Percentiles rank a stretch among this genome's conserved stretches.
Conservation (phyloP, 1,140 invertebrate species). For the Cotesia vestalis region DNA sequence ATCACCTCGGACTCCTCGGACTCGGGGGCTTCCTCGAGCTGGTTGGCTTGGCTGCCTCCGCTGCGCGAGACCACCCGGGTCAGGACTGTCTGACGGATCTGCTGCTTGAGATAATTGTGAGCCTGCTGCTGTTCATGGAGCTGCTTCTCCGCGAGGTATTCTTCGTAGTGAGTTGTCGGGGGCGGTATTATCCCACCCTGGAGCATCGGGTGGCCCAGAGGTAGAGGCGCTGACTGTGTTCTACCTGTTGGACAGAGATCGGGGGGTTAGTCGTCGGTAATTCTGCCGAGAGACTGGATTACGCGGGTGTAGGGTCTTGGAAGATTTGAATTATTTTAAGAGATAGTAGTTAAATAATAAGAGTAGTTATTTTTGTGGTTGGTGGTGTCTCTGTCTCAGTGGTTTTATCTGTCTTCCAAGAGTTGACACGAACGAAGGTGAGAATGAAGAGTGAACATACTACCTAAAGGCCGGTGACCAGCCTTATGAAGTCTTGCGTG, state of each 20-base stretch:
- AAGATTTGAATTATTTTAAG: conserved; percentile 1
- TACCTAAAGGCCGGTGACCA: conserved; percentile 82
- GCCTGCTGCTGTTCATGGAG: conserved; percentile 70
- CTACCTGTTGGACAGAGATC: conserved; percentile 61
- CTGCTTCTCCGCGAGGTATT: conserved; percentile 70
- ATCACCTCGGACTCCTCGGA: conserved; percentile 77
- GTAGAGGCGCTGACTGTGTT: conserved; percentile 93
- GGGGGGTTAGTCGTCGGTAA: neutral
- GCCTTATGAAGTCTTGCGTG: conserved; percentile 80
- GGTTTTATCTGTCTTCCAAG: conserved; percentile 25
- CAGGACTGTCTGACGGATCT: conserved; percentile 89
- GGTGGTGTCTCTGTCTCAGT: neutral
- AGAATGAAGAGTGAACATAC: conserved; percentile 62
- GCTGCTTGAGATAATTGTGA: conserved; percentile 83
- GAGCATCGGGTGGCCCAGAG: conserved; percentile 92
- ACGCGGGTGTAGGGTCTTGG: conserved; percentile 13
- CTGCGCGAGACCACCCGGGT: conserved; percentile 74
- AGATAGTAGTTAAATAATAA: neutral
- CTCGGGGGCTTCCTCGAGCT: conserved; percentile 70
- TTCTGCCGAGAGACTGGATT: neutral
- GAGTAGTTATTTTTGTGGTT: neutral
- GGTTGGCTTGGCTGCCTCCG: conserved; percentile 66
- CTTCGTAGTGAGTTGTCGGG: conserved; percentile 71
- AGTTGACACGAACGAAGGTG: conserved; percentile 19
- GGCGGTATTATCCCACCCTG: conserved; percentile 68